Percentiles rank a stretch among this genome's conserved stretches.
phyloP scores from a whole-genome alignment of 2,113 vertebrate species.

The Myotis lucifugus region DNA sequence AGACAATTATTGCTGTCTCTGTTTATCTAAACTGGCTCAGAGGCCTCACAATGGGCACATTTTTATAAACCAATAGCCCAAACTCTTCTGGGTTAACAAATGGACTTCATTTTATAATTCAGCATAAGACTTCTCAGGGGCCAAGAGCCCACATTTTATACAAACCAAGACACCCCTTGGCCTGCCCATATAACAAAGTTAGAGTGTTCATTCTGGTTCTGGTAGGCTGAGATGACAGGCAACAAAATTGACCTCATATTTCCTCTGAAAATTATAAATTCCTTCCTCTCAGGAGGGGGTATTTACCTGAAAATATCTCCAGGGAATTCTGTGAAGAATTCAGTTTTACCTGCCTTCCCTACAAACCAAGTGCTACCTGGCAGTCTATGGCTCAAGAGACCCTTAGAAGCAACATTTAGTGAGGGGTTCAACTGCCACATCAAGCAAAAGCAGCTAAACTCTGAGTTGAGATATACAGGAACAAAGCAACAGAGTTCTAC shows the following conservation, averaged over 20 bases:
- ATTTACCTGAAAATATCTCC: not conserved
- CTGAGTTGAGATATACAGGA: not conserved
- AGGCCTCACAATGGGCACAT: not conserved
- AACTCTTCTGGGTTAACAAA: constrained; percentile 3
- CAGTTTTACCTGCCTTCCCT: not conserved
- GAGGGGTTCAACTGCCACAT: not conserved
- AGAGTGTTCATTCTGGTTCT: not conserved
- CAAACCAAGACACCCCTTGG: constrained; percentile 14
- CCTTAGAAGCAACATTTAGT: not conserved
- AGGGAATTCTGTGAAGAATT: constrained; percentile 20
- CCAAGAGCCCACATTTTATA: constrained; percentile 5
- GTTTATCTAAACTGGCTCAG: constrained; percentile 15
- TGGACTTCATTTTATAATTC: constrained; percentile 35
- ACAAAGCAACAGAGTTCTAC: constrained; percentile 10
- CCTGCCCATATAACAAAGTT: not conserved
- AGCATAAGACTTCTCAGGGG: not conserved
- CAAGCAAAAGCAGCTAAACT: constrained; percentile 1
- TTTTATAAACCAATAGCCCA: constrained; percentile 14
- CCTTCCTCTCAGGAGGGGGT: not conserved
- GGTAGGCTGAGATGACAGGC: not conserved
- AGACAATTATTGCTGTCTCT: constrained; percentile 3
- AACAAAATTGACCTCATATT: not conserved
- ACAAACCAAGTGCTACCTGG: not conserved
- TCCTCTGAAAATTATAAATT: constrained; percentile 9
- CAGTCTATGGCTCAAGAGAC: not conserved